Conservation (phyloP, 2,888 invertebrate species). For the Sminthurinus aureus region DNA sequence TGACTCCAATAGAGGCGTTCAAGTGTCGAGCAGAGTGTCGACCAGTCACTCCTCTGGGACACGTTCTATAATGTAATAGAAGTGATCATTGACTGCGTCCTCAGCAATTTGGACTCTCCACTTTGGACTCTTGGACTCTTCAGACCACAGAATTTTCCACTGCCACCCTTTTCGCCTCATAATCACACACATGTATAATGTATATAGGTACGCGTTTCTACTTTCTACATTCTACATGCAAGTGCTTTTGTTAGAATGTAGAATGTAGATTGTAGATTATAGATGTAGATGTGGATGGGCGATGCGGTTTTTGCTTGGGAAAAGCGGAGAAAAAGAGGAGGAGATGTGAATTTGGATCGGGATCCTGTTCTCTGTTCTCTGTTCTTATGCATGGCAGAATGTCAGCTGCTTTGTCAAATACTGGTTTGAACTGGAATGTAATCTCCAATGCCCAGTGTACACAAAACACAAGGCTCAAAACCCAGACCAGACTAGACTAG, state of each 20-base stretch:
- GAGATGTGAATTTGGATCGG: not conserved
- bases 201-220: not conserved
- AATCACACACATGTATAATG: not conserved
- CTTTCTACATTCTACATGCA: not conserved
- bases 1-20: conserved; percentile 26
- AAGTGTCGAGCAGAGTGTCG: conserved; percentile 20
- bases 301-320: no score
- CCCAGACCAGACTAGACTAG: no score
- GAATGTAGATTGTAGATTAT: conserved; percentile 18
- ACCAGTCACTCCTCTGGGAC: conserved; percentile 30
- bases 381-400: no score
- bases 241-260: not conserved
- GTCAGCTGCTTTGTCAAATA: no score
- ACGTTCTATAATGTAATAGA: not conserved
- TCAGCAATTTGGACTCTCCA: conserved; percentile 40
- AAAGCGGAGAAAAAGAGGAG: not conserved
- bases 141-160: conserved; percentile 4
- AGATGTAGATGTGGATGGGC: not conserved
- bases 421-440: no score
- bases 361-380: no score
- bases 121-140: not conserved
- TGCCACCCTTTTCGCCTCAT: not conserved
- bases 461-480: no score
- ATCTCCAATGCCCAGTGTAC: no score
- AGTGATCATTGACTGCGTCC: conserved; percentile 39